Evolutionary conservation across 2,797 vertebrate species (phyloP), one percentile per base, ranked within the genome.

Genomic region (Siniperca obscura): DNA sequence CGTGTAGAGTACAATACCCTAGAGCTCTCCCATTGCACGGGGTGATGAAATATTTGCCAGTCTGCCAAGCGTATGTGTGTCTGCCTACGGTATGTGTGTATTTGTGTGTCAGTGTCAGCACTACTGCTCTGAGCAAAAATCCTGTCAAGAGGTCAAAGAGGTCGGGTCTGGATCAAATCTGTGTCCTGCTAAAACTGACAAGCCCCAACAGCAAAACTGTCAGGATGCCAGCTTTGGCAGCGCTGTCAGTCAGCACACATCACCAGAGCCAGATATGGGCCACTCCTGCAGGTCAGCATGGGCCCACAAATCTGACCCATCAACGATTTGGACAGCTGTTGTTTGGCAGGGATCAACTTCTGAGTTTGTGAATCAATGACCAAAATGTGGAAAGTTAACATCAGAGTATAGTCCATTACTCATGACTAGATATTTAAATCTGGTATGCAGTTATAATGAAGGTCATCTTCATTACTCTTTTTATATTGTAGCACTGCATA

Each of bases 111-210:
- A 71, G 80, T 87, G 85, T 92, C 89, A 85, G 80, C 70, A 83
- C 73, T 88, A 86, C 89, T 86, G 86, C 90, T 88, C 67, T 71
- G 85, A 90, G 85, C 87, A 83, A 70, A 86, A 89, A 84, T 83
- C 72, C 89, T 89, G 92, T 94, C 92, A 90, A 75, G 71, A 89
- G 91, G 91, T 94, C 91, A 92, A 57, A 91, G 65, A 87, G 91
- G 93, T 94, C 87, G 13, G 72, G 86, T 85, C 85, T 82, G 81
- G 92, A 93, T 93, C 91, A 93, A 92, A 93, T 90, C 81, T 87
- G 85, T 88, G 85, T 90, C 87, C 80, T 53, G 55, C 89, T 91
- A 87, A 85, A 91, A 89, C 85, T 94, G 91, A 93, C 93, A 93
- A 88, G 86, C 86, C 85, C 89, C 86, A 90, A 83, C 89, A 90